Evolutionary conservation across 2,888 invertebrate genomes (phyloP), one percentile per base, ranked within the genome.

Genomic region (Tupiocoris notatus): DNA sequence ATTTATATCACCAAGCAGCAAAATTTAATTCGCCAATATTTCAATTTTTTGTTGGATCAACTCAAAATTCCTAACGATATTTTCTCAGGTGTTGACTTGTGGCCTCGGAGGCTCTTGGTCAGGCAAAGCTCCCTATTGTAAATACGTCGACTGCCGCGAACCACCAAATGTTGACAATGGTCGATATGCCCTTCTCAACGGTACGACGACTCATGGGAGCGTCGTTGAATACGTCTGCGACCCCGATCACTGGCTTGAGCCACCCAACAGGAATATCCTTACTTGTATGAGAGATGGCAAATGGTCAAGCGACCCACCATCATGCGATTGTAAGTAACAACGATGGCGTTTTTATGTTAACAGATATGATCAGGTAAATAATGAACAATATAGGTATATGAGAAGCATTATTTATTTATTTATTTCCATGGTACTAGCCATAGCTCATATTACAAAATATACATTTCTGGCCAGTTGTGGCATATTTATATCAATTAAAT

Each of bases 71-170:
- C 12, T 39, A 39, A 39, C 3, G 3, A 7, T 39, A 7, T 39
- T 39, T 39, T 12, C 39, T 12, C 82, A 93, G 92, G 88, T 91
- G 57, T 87, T 94, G 54, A 90, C 91, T 12, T 96, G 96, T 83
- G 90, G 91, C 57, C 87, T 95, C 17, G 95, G 95, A 1, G 96
- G 96, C 0, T 88, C 89, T 78, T 96, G 95, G 95, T 89, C 91
- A 0, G 91, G 91, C 18, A 88, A 88, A 82, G 88, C 92, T 0
- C 94, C 95, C 0, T 88, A 90, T 1, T 95, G 95, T 84, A 90
- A 92, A 83, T 95, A 91, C 84, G 92, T 95, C 1, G 94, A 92
- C 84, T 95, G 94, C 83, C 94, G 93, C 0, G 90, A 91, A 6
- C 93, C 92, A 0, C 92, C 91, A 0, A 89, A 91, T 80, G 89